Evolutionary conservation across 2,888 invertebrate genomes (phyloP), one percentile per base, ranked within the genome.

Genomic region (Lobophora halterata): DNA sequence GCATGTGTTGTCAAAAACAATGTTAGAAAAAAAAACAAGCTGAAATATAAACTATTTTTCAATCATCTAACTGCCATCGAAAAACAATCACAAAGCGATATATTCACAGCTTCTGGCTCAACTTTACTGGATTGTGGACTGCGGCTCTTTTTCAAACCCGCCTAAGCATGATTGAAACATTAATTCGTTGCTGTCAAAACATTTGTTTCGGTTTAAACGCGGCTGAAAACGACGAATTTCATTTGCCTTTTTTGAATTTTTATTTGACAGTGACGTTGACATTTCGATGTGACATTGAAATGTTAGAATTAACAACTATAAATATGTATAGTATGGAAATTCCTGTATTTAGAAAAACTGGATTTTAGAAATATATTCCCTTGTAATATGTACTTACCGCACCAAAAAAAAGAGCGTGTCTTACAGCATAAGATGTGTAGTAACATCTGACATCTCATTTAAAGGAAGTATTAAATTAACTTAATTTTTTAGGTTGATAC

Each of bases 91-190:
- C 42, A 49, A 33, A 28, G 17, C 49, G 34, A 46, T 49, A 45
- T 34, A 32, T 47, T 21, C 36, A 14, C 26, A 34, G 36, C 24
- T 32, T 31, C 37, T 36, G 26, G 31, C 35, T 38, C 41, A 45
- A 49, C 46, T 48, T 34, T 37, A 14, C 19, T 39, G 41, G 47
- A 49, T 52, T 52, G n/a, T n/a, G n/a, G n/a, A n/a, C n/a, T 41
- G 47, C 29, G 47, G 37, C 19, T 37, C 28, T 20, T 63, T 70
- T 61, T 50, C 58, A 61, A 58, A 52, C 53, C 47, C 26, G 45
- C 48, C 58, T 69, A 70, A 73, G 66, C 69, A 55, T 74, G 76
- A 77, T 77, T 75, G 79, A 78, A 61, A 65, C 59, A 67, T 70
- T 74, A 78, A 79, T 71, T 61, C 71, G 38, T 27, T 5, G 16